Evolutionary conservation across 2,888 invertebrate genomes (phyloP).

Genomic region (Graphium colonna): DNA sequence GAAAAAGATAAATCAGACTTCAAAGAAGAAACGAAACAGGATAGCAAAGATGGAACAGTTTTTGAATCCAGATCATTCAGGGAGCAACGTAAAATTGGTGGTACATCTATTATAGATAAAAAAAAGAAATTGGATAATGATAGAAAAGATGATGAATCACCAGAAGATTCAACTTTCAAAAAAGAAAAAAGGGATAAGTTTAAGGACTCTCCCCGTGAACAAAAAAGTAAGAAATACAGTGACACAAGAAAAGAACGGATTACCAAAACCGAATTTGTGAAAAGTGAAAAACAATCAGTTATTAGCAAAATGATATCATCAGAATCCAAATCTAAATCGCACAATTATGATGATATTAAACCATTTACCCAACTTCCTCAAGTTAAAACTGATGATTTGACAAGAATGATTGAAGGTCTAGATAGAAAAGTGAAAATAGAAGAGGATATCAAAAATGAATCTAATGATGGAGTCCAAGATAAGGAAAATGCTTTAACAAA

Average conservation of each 20-base stretch:
- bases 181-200: constrained; percentile 66
- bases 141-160: constrained; percentile 65
- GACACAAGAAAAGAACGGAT: constrained; percentile 71
- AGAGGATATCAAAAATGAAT: constrained; percentile 50
- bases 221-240: constrained; percentile 72
- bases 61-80: constrained; percentile 68
- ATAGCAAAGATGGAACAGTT: constrained; percentile 56
- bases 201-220: constrained; percentile 68
- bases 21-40: constrained; percentile 59
- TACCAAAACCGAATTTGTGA: constrained; percentile 52
- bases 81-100: constrained; percentile 58
- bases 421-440: constrained; percentile 65
- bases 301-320: constrained; percentile 60
- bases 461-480: constrained; percentile 49
- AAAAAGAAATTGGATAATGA: constrained; percentile 68
- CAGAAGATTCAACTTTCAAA: constrained; percentile 56
- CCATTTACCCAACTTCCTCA: constrained; percentile 75
- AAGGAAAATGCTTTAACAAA: constrained; percentile 38
- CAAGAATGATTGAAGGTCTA: constrained; percentile 68
- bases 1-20: constrained; percentile 62
- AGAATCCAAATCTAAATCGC: constrained; percentile 57
- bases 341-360: constrained; percentile 69
- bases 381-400: constrained; percentile 71
- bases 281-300: constrained; percentile 61
- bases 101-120: constrained; percentile 60